These are phyloP conservation scores for Anoplopoma fimbria DNA, from an alignment of 2,113 vertebrate genomes.

Conservation along the genomic window DNA sequence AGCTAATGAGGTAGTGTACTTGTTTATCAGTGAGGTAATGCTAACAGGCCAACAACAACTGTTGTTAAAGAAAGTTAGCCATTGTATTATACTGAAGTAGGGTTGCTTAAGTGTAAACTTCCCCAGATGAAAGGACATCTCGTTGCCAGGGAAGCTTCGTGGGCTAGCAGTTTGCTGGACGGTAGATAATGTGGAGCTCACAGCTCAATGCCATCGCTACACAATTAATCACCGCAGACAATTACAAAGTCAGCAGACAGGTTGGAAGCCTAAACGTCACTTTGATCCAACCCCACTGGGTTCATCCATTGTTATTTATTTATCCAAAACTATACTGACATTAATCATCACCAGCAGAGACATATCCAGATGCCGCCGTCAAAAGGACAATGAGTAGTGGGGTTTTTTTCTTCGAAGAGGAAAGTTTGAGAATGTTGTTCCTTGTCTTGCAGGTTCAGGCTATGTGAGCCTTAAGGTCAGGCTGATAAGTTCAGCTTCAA, in stretches of 20 bases:
- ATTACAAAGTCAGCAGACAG: background rate
- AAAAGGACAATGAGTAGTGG: background rate
- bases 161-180: background rate
- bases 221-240: background rate
- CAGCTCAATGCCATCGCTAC: background rate
- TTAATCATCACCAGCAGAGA: background rate
- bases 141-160: background rate
- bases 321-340: background rate
- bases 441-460: constrained; percentile 10
- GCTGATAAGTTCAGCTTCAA: constrained; percentile 6
- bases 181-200: background rate
- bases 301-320: background rate
- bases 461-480: background rate
- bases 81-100: too few species aligned
- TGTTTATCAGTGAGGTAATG: too few species aligned
- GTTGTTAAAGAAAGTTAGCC: too few species aligned
- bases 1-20: too few species aligned
- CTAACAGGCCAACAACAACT: too few species aligned
- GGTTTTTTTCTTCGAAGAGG: background rate
- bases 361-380: background rate
- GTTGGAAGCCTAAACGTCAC: constrained; percentile 1
- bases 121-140: background rate
- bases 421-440: background rate
- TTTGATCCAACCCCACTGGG: background rate
- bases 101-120: too few species aligned